These are phyloP conservation scores for Blera fallax DNA, from an alignment of 2,888 invertebrate species.

Conservation along the genomic window DNA sequence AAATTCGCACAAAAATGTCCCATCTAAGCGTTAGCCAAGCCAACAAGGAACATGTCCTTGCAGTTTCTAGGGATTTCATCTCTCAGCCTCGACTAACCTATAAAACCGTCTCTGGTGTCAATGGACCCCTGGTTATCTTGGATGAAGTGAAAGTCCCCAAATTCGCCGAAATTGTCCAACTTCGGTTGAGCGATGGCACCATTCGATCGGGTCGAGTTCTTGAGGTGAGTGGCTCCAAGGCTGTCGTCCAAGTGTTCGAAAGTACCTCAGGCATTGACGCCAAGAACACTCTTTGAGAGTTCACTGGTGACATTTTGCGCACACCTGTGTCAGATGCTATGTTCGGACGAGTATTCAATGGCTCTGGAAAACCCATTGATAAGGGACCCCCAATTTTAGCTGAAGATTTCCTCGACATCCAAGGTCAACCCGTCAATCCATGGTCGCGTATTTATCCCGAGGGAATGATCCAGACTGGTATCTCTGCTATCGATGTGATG, in stretches of 20 bases:
- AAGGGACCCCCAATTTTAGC: constrained; percentile 99
- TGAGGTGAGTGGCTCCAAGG: constrained; percentile 99
- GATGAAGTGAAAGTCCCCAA: constrained; percentile 99
- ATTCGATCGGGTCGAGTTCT: constrained; percentile 96
- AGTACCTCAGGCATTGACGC: constrained; percentile 99
- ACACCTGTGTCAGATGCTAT: too few species aligned
- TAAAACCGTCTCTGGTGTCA: constrained; percentile 99
- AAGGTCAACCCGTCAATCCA: constrained; percentile 99
- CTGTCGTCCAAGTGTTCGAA: constrained; percentile 99
- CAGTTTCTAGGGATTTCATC: constrained; percentile 96
- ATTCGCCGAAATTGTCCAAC: constrained; percentile 98
- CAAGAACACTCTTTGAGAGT: constrained; percentile 98
- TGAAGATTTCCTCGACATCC: constrained; percentile 99
- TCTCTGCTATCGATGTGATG: constrained; percentile 99
- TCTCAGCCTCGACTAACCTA: constrained; percentile 98
- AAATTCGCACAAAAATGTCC: constrained; percentile 75
- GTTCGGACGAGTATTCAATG: constrained; percentile 99
- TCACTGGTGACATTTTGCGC: too few species aligned
- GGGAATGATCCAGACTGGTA: constrained; percentile 99
- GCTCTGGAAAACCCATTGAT: constrained; percentile 99
- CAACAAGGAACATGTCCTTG: constrained; percentile 91
- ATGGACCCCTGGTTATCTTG: constrained; percentile 98
- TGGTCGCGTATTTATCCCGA: constrained; percentile 99
- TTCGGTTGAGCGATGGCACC: constrained; percentile 97
- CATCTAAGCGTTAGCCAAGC: constrained; percentile 84